Percentiles rank a stretch among this genome's conserved stretches.
Conservation (phyloP, 2,888 invertebrate species). For the Acrobeloides nanus region DNA sequence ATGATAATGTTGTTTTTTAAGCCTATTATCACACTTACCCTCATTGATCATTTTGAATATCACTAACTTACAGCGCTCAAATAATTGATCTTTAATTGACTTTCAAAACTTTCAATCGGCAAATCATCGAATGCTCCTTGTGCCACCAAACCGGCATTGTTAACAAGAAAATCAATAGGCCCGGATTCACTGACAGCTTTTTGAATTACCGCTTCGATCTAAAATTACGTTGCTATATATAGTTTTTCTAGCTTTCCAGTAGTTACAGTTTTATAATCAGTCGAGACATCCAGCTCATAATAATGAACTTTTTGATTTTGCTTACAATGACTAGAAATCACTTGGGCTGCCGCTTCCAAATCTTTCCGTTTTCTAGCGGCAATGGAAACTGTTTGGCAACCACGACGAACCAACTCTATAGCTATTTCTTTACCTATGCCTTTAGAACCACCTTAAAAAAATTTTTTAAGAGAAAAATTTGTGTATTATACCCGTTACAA, state of each 20-base stretch:
- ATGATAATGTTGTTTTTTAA: too few species aligned
- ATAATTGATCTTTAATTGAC: slow-evolving; percentile 77
- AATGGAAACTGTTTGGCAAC: slow-evolving; percentile 24
- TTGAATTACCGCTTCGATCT: slow-evolving; percentile 56
- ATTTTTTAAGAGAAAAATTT: slow-evolving; percentile 7
- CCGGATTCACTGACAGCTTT: slow-evolving; percentile 66
- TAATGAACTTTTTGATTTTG: slow-evolving; percentile 36
- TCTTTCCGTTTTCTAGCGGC: slow-evolving; percentile 14
- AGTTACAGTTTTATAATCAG: slow-evolving; percentile 30
- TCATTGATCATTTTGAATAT: too few species aligned
- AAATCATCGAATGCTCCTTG: slow-evolving; percentile 46
- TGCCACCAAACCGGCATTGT: slow-evolving; percentile 71
- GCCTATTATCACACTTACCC: too few species aligned
- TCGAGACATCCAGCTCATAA: slow-evolving; percentile 39
- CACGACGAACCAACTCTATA: slow-evolving; percentile 27
- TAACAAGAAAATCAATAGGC: slow-evolving; percentile 79
- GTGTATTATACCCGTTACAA: slow-evolving; percentile 39
- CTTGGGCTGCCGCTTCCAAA: slow-evolving; percentile 20
- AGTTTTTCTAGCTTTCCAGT: too few species aligned
- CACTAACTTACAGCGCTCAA: slow-evolving; percentile 64
- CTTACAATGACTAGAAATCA: slow-evolving; percentile 28
- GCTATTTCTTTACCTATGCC: slow-evolving; percentile 49
- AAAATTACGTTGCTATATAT: too few species aligned
- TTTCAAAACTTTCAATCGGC: slow-evolving; percentile 50
- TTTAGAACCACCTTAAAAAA: slow-evolving; percentile 45